Evolutionary conservation across 2,888 invertebrate species (phyloP).

Genomic region (Volucella inanis): DNA sequence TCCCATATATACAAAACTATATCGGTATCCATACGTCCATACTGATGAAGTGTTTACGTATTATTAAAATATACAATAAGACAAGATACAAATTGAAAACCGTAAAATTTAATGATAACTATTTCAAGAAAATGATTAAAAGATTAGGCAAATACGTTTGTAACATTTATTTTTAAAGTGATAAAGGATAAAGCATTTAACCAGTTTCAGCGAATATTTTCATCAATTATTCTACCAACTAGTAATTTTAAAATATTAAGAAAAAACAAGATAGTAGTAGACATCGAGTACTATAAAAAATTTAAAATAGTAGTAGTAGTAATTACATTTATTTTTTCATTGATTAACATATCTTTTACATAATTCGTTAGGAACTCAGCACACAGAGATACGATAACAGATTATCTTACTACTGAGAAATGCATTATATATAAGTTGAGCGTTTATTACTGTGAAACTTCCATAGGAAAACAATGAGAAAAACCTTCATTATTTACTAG

Average conservation of each 20-base stretch:
- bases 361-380: too few relatives aligned
- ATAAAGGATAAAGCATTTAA: slow-evolving; percentile 26
- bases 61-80: slow-evolving; percentile 20
- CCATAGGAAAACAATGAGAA: too few relatives aligned
- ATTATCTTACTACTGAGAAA: too few relatives aligned
- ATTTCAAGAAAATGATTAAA: slow-evolving; percentile 26
- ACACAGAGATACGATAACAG: too few relatives aligned
- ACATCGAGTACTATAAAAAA: too few relatives aligned
- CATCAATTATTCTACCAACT: slow-evolving; percentile 14
- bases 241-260: slow-evolving; percentile 7
- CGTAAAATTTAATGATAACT: slow-evolving; percentile 7
- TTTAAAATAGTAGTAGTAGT: too few relatives aligned
- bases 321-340: too few relatives aligned
- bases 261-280: slow-evolving; percentile 3
- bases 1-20: background rate
- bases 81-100: slow-evolving; percentile 10
- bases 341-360: too few relatives aligned
- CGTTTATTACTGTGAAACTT: too few relatives aligned
- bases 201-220: slow-evolving; percentile 16
- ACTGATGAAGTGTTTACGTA: slow-evolving; percentile 2
- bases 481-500: too few relatives aligned
- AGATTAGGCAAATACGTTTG: slow-evolving; percentile 13
- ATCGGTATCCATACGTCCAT: background rate
- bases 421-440: too few relatives aligned
- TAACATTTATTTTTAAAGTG: slow-evolving; percentile 19